Evolutionary conservation across 2,888 invertebrate genomes (phyloP), one percentile per base, ranked within the genome.

Genomic region (Sacculina carcini): DNA sequence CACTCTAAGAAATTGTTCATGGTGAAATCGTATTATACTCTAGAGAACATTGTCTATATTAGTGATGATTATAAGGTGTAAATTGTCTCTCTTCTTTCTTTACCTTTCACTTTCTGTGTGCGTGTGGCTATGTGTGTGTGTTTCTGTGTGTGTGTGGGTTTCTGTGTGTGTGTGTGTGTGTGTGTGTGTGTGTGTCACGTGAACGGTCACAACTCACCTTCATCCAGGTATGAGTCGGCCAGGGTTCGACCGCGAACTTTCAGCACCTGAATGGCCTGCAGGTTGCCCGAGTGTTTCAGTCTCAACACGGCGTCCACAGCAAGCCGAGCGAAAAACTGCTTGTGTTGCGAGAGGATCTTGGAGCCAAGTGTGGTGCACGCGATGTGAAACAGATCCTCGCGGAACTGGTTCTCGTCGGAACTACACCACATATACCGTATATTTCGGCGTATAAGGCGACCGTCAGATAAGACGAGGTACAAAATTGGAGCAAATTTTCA

Each of bases 321-420:
- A 53, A 98, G 69, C 60, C 85, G 82, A 53, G 94, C 77, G 65
- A 98, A 99, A 63, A 87, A 78, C 62, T 98, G 92, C 67, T 92
- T 94, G 66, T 98, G 87, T 62, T 96, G 94, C 28, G 87, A 80
- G 36, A 98, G 70, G 65, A 99, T 96, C 68, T 99, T 99, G 0
- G 96, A 96, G 62, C 94, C 92, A 36, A 98, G 70, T 24, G 98
- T 98, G 24, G 98, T 99, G 39, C 89, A 74, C 9, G 98, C 92
- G 65, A 99, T 96, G 64, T 98, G 96, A 66, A 92, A 67, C 51
- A 98, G 71, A 68, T 98, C 96, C 60, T 77, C 76, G 38, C 78
- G 73, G 60, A 98, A 84, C 56, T 75, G 76, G 12, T 72, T 78
- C 40, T 74, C 71, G 67, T 87, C 76, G 7, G 74, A 69, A 42